Evolutionary conservation across 2,888 invertebrate species (phyloP).

Genomic region (Hydroisotoma schaefferi): DNA sequence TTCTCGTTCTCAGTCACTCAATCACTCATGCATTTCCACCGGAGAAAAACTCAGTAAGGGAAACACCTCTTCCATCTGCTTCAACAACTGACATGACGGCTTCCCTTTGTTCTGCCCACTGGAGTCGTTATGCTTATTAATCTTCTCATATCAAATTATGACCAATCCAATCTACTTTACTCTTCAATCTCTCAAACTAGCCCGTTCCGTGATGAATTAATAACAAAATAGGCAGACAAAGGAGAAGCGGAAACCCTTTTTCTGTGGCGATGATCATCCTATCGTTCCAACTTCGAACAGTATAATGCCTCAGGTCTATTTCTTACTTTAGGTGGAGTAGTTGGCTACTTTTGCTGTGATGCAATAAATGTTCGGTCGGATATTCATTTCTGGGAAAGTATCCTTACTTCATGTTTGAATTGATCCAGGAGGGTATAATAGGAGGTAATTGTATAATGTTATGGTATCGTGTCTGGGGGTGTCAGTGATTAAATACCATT

Average conservation of each 20-base stretch:
- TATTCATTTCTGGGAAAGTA: no score
- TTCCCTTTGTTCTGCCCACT: not conserved
- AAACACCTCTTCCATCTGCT: conserved; percentile 11
- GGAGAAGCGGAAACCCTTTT: not conserved
- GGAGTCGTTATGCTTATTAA: conserved; percentile 9
- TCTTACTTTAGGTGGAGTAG: no score
- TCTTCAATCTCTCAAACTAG: not conserved
- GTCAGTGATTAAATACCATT: not conserved
- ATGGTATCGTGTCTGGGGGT: conserved; percentile 5
- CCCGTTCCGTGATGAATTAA: conserved; percentile 1
- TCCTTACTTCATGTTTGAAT: no score
- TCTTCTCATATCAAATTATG: conserved; percentile 7
- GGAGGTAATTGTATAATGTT: no score
- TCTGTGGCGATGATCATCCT: no score
- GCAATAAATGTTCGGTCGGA: no score
- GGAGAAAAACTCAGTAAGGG: conserved; percentile 1
- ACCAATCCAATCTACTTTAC: not conserved
- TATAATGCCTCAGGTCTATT: no score
- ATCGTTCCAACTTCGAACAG: no score
- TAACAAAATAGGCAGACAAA: not conserved
- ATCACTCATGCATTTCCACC: not conserved
- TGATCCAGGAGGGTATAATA: no score
- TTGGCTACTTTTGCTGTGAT: no score
- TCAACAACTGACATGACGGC: conserved; percentile 12
- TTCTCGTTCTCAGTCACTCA: conserved; percentile 3